A percentile compares a stretch with the other conserved stretches of the same genome.
Conservation (phyloP, 2,113 vertebrate species). For the Heptranchias perlo region DNA sequence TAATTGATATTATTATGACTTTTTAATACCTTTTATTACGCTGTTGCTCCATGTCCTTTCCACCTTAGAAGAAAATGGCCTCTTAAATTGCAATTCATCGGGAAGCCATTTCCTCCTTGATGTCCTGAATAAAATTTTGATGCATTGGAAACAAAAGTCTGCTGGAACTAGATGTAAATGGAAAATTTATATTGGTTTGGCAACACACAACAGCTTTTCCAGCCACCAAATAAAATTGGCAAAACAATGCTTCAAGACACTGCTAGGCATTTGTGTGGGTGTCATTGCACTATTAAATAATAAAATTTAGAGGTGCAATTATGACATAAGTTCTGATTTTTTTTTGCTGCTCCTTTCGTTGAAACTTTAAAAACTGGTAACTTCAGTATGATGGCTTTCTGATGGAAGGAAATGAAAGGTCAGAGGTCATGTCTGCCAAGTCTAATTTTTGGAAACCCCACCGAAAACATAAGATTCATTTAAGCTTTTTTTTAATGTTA, state of each 20-base stretch:
- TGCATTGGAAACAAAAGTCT: constrained; percentile 3
- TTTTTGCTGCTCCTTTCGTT: neutral
- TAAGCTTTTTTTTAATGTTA: neutral
- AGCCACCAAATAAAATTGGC: neutral
- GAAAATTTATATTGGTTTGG: neutral
- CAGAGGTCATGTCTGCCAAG: neutral
- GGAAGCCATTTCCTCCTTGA: neutral
- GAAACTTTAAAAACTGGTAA: neutral
- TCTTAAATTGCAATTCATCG: neutral
- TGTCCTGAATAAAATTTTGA: neutral
- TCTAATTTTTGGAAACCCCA: neutral
- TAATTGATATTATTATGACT: neutral
- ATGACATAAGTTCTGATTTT: neutral
- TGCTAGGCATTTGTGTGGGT: neutral
- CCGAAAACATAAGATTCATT: neutral
- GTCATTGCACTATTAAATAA: neutral
- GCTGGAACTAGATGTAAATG: neutral
- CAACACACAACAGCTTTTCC: neutral
- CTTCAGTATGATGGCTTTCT: neutral
- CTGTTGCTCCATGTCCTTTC: neutral
- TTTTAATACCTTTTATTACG: neutral
- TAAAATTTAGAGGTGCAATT: neutral
- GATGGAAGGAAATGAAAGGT: neutral
- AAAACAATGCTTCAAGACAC: neutral
- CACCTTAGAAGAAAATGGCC: neutral